Percentiles rank a stretch among this genome's conserved stretches.
Conservation (phyloP, 1,140 invertebrate genomes). For the Drosophila lacteicornis region DNA sequence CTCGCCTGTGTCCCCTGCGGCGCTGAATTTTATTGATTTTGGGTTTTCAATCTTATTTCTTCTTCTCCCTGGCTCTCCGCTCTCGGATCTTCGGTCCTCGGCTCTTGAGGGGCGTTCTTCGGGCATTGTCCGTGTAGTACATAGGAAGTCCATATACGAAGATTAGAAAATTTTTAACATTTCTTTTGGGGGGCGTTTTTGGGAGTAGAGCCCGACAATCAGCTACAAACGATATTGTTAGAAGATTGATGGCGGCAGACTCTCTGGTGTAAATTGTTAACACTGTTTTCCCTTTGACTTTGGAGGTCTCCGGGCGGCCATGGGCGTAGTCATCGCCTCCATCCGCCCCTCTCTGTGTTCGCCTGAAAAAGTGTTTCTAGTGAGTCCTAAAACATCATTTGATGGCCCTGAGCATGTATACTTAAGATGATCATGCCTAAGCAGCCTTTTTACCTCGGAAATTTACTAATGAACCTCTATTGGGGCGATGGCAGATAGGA, state of each 20-base stretch:
- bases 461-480: slow-evolving; percentile 41
- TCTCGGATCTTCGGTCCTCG: slow-evolving; percentile 7
- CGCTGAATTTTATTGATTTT: slow-evolving; percentile 74
- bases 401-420: slow-evolving; percentile 28
- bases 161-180: slow-evolving; percentile 40
- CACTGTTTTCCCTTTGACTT: slow-evolving; percentile 51
- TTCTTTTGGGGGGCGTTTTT: slow-evolving; percentile 51
- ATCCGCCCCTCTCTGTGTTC: slow-evolving; percentile 40
- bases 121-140: slow-evolving; percentile 46
- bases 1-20: slow-evolving; percentile 68
- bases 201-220: slow-evolving; percentile 44
- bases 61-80: slow-evolving; percentile 32
- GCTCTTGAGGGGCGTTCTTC: slow-evolving; percentile 41
- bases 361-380: slow-evolving; percentile 44
- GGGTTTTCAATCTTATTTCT: slow-evolving; percentile 59
- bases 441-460: slow-evolving; percentile 27
- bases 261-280: slow-evolving; percentile 65
- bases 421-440: slow-evolving; percentile 29
- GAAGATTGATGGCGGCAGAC: slow-evolving; percentile 46
- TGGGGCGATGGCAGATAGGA: slow-evolving; percentile 24
- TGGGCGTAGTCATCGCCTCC: slow-evolving; percentile 30
- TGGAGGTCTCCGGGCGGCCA: slow-evolving; percentile 38
- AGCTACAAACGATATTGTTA: slow-evolving; percentile 53
- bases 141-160: slow-evolving; percentile 43
- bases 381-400: slow-evolving; percentile 50